Conservation (phyloP, 2,797 vertebrate species). For the Myripristis jacobus region DNA sequence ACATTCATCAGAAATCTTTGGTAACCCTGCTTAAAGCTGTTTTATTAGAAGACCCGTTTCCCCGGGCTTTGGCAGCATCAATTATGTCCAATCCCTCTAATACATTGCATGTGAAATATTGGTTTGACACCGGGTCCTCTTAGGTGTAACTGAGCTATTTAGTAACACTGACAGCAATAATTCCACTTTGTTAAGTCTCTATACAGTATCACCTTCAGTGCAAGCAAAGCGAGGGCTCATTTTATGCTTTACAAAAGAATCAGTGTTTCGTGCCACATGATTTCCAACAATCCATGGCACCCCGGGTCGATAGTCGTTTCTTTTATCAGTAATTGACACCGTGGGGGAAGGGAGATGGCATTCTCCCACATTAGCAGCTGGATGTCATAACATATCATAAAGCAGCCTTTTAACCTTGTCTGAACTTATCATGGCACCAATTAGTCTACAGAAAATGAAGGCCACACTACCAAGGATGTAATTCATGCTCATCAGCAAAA, state of each 20-base stretch:
- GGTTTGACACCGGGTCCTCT: constrained; percentile 1
- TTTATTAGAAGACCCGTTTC: too few species aligned
- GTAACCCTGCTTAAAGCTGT: too few species aligned
- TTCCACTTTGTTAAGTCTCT: constrained; percentile 6
- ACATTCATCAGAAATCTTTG: constrained; percentile 5
- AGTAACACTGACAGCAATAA: background rate
- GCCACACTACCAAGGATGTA: constrained; percentile 46
- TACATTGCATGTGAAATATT: constrained; percentile 33
- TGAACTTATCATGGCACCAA: constrained; percentile 81
- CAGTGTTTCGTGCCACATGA: constrained; percentile 35
- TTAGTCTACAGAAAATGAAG: constrained; percentile 73
- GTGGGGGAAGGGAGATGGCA: constrained; percentile 63
- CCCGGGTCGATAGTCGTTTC: constrained; percentile 55
- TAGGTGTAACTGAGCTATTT: background rate
- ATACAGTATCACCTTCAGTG: background rate
- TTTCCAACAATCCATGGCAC: constrained; percentile 61
- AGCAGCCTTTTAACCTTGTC: constrained; percentile 77
- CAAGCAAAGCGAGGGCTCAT: constrained; percentile 14
- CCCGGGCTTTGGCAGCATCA: too few species aligned
- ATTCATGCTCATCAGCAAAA: constrained; percentile 72
- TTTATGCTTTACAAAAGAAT: constrained; percentile 37
- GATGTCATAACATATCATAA: constrained; percentile 80
- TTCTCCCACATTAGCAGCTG: constrained; percentile 65
- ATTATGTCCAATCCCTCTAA: constrained; percentile 9
- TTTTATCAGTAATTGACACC: constrained; percentile 68